phyloP scores from a whole-genome alignment of 2,888 invertebrate genomes.

The Ferdinandea cuprea region DNA sequence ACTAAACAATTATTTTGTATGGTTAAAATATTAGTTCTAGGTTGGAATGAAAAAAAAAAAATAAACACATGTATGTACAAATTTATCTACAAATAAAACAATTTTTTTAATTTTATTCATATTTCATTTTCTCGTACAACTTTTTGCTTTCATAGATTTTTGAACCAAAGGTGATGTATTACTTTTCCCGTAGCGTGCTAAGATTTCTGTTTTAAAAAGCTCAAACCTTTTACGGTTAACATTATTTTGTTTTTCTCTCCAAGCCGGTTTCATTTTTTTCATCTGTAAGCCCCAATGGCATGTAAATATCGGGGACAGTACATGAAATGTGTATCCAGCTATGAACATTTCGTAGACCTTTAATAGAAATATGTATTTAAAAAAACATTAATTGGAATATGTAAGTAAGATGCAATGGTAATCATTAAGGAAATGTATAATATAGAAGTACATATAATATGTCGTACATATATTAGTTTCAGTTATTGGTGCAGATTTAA shows the following conservation, averaged over 20 bases:
- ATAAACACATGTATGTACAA: too few relatives aligned
- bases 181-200: slow-evolving; percentile 86
- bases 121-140: slow-evolving; percentile 54
- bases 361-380: slow-evolving; percentile 72
- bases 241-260: slow-evolving; percentile 94
- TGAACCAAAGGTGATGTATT: slow-evolving; percentile 32
- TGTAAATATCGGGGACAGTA: slow-evolving; percentile 94
- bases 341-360: slow-evolving; percentile 97
- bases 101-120: neutral
- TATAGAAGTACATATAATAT: too few relatives aligned
- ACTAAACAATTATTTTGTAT: too few relatives aligned
- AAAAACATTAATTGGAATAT: neutral
- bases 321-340: slow-evolving; percentile 93
- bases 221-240: slow-evolving; percentile 92
- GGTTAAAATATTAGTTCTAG: too few relatives aligned
- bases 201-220: slow-evolving; percentile 91
- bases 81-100: too few relatives aligned
- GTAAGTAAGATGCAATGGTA: too few relatives aligned
- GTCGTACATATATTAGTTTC: too few relatives aligned
- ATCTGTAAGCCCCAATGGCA: slow-evolving; percentile 95
- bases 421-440: too few relatives aligned
- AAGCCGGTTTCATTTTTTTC: slow-evolving; percentile 90
- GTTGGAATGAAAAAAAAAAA: too few relatives aligned
- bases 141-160: slow-evolving; percentile 56
- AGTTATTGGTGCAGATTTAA: too few relatives aligned